Base-by-base conservation (phyloP, 2,113 vertebrate species). In the Pterocles burchelli region DNA sequence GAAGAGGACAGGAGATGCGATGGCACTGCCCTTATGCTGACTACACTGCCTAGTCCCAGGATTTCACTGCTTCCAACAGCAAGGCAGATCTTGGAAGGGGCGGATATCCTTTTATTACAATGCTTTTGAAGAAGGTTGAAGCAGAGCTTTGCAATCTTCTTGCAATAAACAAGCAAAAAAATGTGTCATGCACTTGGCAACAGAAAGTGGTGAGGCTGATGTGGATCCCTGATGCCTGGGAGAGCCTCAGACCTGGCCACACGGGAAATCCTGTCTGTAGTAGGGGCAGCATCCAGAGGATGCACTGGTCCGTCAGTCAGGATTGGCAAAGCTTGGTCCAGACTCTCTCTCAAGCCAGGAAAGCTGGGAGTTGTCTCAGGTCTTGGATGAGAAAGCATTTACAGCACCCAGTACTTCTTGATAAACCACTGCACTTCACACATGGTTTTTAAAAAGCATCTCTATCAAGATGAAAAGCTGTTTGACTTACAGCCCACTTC, bases 401-500 rank as follows among this genome's bases (percentile, higher is more conserved):
- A 5, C 57, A 65, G 48, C 78, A 38, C 52, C 82, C 85, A 48
- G 0, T 2, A 29, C 54, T 72, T 33, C 49, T 46, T 31, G 85
- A 75, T 15, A 31, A 87, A 79, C 0, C 6, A 57, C 78, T 75
- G 57, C 76, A 38, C 57, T 92, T 90, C 81, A 52, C 89, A 71
- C 72, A 7, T 2, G 61, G 43, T 6, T 72, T 90, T 85, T 81
- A 78, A 68, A 86, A 87, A 85, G 61, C 70, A 36, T 75, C 76
- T 81, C 91, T 36, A 33, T 41, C 4, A 2, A 45, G 80, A 78
- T 52, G 65, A 86, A 72, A 78, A 92, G 70, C 91, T 75, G 57
- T 43, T 75, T 84, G 61, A 95, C 78, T 92, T 79, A 25, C 65
- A 95, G 84, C 80, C 66, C 73, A 25, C 41, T 68, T 68, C 84